Evolutionary conservation across 2,113 vertebrate genomes (phyloP).

Genomic region (Hystrix cristata): DNA sequence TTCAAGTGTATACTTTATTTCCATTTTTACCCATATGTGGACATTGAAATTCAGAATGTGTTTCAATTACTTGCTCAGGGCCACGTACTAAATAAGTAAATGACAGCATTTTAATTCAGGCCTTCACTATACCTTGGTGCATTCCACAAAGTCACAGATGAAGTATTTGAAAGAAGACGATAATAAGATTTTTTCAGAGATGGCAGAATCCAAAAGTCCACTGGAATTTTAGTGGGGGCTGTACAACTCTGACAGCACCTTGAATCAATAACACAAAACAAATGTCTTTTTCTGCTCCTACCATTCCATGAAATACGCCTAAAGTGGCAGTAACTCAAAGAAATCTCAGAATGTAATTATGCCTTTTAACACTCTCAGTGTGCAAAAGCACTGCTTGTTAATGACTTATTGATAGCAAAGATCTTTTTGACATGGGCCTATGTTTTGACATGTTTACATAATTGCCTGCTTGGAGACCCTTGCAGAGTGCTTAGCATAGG

Average conservation of each 20-base stretch:
- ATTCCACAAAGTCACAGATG: background rate
- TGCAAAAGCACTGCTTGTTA: background rate
- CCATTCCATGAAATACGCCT: constrained; percentile 35
- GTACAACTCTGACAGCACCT: background rate
- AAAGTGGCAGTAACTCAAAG: constrained; percentile 32
- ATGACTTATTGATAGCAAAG: constrained; percentile 37
- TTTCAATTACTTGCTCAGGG: background rate
- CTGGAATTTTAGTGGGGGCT: background rate
- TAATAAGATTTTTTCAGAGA: background rate
- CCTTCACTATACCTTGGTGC: background rate
- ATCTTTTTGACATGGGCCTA: background rate
- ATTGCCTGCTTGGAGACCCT: background rate
- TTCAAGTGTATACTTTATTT: constrained; percentile 1
- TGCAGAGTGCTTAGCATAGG: accelerated
- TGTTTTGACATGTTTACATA: background rate
- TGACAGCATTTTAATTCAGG: constrained; percentile 37
- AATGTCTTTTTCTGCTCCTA: background rate
- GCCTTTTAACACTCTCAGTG: background rate
- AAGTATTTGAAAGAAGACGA: background rate
- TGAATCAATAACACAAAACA: constrained; percentile 39
- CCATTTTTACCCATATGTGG: constrained; percentile 14
- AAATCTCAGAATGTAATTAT: constrained; percentile 36
- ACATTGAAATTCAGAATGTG: constrained; percentile 23
- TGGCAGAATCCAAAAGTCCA: background rate
- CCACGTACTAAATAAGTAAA: background rate